Conservation (phyloP, 2,113 vertebrate genomes). For the Myrmophylax atrothorax region DNA sequence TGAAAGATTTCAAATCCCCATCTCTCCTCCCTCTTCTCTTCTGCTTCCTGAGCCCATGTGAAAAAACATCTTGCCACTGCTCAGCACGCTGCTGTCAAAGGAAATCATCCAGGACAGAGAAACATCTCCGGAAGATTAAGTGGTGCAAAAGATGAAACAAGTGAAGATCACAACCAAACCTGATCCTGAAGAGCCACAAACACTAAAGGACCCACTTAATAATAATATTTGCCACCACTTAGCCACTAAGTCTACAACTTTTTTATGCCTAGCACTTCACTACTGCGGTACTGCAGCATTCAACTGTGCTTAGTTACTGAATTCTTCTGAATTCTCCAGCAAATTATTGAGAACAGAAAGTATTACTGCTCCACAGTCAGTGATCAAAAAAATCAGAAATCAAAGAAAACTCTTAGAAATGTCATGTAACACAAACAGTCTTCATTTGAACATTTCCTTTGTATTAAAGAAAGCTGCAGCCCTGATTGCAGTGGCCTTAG, state of each 20-base stretch:
- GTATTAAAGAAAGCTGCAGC: not conserved
- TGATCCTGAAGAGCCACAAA: not conserved
- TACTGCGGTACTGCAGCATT: conserved; percentile 14
- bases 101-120: not conserved
- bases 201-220: not conserved
- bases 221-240: not conserved
- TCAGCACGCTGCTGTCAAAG: not conserved
- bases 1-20: conserved; percentile 29
- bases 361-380: not conserved
- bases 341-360: not conserved
- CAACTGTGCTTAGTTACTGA: not conserved
- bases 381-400: not conserved
- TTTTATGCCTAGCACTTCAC: not conserved
- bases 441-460: not conserved
- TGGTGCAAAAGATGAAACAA: not conserved
- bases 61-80: not conserved
- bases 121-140: not conserved
- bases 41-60: not conserved
- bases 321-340: not conserved
- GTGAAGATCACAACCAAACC: not conserved
- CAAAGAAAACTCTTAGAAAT: not conserved
- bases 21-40: not conserved
- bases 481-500: not conserved
- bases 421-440: not conserved
- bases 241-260: not conserved